Conservation (phyloP, 2,113 vertebrate species). For the Tetrax tetrax region DNA sequence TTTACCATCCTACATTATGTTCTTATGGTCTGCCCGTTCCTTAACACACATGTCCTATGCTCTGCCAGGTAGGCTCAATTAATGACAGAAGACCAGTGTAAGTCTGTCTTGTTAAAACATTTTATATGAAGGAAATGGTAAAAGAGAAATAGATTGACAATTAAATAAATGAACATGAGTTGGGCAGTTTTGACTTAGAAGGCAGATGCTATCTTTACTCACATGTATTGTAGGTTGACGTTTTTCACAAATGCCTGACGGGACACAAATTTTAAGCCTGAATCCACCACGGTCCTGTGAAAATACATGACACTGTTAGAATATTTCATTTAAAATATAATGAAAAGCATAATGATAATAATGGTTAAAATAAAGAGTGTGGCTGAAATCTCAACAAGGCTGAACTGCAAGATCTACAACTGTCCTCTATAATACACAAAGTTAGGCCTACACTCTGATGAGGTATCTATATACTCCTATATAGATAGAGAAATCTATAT, state of each 20-base stretch:
- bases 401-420: not conserved
- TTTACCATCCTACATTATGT: not conserved
- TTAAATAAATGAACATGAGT: not conserved
- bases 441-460: not conserved
- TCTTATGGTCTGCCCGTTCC: not conserved
- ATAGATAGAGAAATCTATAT: no score
- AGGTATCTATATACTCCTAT: not conserved
- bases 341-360: not conserved
- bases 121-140: not conserved
- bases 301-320: conserved; percentile 22
- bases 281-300: conserved; percentile 92
- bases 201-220: conserved; percentile 71
- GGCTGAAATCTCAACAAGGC: not conserved
- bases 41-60: not conserved
- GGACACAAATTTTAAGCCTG: conserved; percentile 89
- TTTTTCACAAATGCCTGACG: conserved; percentile 92
- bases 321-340: not conserved
- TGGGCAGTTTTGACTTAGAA: not conserved
- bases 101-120: not conserved
- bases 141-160: not conserved
- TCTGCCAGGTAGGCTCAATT: not conserved
- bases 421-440: not conserved
- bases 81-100: not conserved
- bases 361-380: not conserved
- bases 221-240: conserved; percentile 91